Base-by-base conservation (phyloP, 2,888 invertebrate species). In the Bombylius discolor region DNA sequence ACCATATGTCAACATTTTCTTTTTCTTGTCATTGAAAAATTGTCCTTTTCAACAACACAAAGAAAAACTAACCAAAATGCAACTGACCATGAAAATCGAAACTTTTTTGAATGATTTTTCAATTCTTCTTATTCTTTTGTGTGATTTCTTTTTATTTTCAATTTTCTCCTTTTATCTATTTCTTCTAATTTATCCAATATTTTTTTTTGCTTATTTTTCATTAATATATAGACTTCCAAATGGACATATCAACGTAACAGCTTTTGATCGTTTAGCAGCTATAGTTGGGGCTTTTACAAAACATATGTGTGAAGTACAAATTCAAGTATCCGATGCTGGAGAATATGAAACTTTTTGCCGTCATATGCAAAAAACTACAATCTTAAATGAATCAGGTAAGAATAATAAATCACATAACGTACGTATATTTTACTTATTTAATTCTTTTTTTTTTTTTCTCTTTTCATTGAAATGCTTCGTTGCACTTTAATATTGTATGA, bases 211-310 rank as follows among this genome's bases (percentile, higher is more conserved):
- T 36, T 36, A 36, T 9, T 8, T 36, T 36, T 8, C 9, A 36
- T 36, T 8, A 6, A 36, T 64, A 76, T 75, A 47, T 73, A 86
- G 86, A 67, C 78, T 89, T 64, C 84, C 87, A 59, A 88, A 88
- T 74, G 89, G 89, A 57, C 87, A 89, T 75, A 84, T 91, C 67
- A 89, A 90, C 75, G 87, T 89, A 69, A 84, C 65, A 61, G 74
- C 74, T 60, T 74, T 74, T 64, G 70, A 73, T 69, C 69, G 72
- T 23, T 68, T 74, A 67, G 72, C 73, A 55, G 72, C 74, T 56
- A 72, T 74, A 59, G 74, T 74, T 56, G 72, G 72, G 51, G 74
- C 74, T 47, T 74, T 74, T 49, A 73, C 72, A 57, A 71, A 69
- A 58, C 74, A 74, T 65, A 73, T 74, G 73, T 67, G 67, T 60